These are phyloP conservation scores for Chromis chromis DNA, from an alignment of 2,797 vertebrate genomes.

Conservation along the genomic window DNA sequence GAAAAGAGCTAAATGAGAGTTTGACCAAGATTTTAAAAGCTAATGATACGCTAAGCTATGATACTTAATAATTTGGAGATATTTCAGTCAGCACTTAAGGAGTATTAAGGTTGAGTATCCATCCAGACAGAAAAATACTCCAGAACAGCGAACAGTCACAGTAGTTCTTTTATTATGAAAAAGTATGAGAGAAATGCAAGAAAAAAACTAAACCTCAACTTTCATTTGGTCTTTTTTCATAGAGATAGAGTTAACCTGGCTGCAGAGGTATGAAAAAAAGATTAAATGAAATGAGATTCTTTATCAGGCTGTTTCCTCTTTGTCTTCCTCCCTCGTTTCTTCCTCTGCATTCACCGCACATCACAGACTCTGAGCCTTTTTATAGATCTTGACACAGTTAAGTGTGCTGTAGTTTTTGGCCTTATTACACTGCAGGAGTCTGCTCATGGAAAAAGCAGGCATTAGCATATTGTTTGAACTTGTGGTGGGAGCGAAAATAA, in stretches of 20 bases:
- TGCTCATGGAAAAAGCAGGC: slow-evolving; percentile 61
- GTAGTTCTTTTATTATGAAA: neutral
- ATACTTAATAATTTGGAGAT: neutral
- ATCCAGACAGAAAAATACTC: neutral
- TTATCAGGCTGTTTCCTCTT: neutral
- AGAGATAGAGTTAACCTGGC: neutral
- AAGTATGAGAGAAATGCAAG: neutral
- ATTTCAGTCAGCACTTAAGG: neutral
- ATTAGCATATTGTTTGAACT: slow-evolving; percentile 79
- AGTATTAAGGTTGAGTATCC: neutral
- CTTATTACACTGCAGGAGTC: slow-evolving; percentile 53
- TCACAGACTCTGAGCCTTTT: slow-evolving; percentile 30
- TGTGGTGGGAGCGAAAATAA: slow-evolving; percentile 72
- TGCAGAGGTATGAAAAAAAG: neutral
- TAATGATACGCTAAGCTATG: too few relatives aligned
- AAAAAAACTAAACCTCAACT: neutral
- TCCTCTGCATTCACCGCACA: neutral
- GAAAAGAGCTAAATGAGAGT: neutral
- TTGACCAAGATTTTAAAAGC: neutral
- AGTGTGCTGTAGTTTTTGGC: slow-evolving; percentile 36
- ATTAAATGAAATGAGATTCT: neutral
- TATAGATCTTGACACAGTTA: slow-evolving; percentile 49
- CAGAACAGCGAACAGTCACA: neutral
- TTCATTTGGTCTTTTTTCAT: neutral
- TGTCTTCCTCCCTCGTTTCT: neutral